These are phyloP conservation scores for Micrasema longulum DNA, from an alignment of 1,140 invertebrate species.

Conservation along the genomic window DNA sequence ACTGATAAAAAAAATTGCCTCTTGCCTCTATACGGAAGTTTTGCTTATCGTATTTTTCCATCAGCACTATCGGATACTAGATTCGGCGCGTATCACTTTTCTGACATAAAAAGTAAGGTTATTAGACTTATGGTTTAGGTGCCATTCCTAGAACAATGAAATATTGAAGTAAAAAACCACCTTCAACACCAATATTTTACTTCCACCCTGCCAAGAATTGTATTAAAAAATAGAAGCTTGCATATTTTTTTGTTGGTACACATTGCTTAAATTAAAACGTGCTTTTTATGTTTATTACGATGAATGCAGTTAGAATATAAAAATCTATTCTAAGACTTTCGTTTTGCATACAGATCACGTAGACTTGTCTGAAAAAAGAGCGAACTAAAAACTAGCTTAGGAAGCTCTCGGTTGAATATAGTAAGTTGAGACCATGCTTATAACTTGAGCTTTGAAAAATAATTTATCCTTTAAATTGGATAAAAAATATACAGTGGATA, in stretches of 20 bases:
- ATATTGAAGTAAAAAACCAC: no score
- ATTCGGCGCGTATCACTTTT: no score
- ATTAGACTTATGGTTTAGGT: no score
- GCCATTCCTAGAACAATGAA: no score
- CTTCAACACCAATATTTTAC: no score
- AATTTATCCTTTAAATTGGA: constrained; percentile 15
- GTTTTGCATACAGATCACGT: constrained; percentile 4
- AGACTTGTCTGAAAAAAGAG: not conserved
- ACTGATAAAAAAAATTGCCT: no score
- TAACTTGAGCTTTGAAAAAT: constrained; percentile 2
- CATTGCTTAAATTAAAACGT: not conserved
- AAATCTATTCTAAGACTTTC: constrained; percentile 3
- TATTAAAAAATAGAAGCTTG: no score
- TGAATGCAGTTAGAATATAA: not conserved
- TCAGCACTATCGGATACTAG: no score
- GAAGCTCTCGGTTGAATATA: not conserved
- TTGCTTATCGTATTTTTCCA: no score
- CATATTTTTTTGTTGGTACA: not conserved
- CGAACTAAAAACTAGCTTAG: constrained; percentile 1
- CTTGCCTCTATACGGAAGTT: no score
- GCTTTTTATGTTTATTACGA: not conserved
- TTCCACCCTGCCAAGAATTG: no score
- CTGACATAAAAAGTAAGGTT: no score
- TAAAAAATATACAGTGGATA: not conserved
- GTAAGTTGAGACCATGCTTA: not conserved